These are phyloP conservation scores for Habropoda laboriosa DNA, from an alignment of 1,140 invertebrate genomes.

Conservation along the genomic window DNA sequence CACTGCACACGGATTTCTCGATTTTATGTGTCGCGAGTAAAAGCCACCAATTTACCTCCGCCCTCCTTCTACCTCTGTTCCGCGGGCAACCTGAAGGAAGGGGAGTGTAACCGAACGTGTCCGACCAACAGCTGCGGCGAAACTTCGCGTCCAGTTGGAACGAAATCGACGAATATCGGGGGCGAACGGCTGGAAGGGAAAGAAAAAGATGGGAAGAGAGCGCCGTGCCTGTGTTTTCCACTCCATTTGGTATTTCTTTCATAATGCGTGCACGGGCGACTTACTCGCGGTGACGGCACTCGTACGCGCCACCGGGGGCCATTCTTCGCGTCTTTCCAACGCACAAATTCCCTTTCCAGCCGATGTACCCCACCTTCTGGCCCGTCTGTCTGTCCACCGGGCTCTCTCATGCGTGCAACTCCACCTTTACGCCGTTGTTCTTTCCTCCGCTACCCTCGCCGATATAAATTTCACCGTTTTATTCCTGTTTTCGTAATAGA, in stretches of 20 bases:
- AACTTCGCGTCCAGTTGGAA: constrained; percentile 61
- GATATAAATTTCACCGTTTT: too few species aligned
- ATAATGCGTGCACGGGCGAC: constrained; percentile 52
- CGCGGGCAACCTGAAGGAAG: constrained; percentile 39
- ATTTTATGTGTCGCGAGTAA: constrained; percentile 45
- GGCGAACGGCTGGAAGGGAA: neutral
- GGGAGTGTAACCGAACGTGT: constrained; percentile 48
- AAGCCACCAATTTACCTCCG: constrained; percentile 46
- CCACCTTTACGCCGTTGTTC: neutral
- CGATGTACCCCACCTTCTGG: constrained; percentile 33
- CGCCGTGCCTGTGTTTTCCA: constrained; percentile 63
- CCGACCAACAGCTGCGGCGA: constrained; percentile 55
- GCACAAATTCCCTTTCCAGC: constrained; percentile 35
- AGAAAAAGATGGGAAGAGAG: constrained; percentile 35
- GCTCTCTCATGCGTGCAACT: constrained; percentile 39
- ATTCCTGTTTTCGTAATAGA: too few species aligned
- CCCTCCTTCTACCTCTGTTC: neutral
- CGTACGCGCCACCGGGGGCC: constrained; percentile 32
- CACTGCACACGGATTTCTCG: constrained; percentile 30
- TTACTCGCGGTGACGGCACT: constrained; percentile 37
- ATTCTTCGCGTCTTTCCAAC: constrained; percentile 42
- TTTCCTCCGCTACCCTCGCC: neutral
- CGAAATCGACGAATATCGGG: constrained; percentile 23
- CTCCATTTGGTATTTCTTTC: constrained; percentile 71
- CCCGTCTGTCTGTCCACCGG: constrained; percentile 42